Evolutionary conservation across 30 jellyfish, hydroid and myxozoan species (phyloP), one percentile per base, ranked within the genome.

Genomic region (Aurelia sp.): DNA sequence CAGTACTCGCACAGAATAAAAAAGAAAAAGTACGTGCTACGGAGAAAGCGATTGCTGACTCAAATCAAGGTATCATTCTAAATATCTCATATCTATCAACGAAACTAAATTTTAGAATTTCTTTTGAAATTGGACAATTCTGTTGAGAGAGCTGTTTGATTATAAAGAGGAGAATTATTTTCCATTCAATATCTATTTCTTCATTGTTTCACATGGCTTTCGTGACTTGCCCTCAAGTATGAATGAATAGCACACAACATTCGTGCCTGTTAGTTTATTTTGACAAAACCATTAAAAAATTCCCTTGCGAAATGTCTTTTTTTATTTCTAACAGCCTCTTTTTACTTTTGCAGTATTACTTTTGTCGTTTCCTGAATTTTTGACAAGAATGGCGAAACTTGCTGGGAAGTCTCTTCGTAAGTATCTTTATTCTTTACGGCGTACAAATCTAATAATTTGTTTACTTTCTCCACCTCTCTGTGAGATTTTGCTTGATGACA

Each of bases 1-100:
- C 7, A 93, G 98, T 93, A 44, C 38, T 93, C 22, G 97, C 98
- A 6, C 97, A 84, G 63, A 97, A 93, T 78, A 88, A 88, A 69
- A 96, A 93, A 61, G 97, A 88, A 48, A 78, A 87, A 51, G 84
- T 33, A 16, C 87, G 98, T 31, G 91, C 91, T 11, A 33, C 51
- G 3, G 98, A 93, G 89, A 93, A 83, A 71, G 82, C 97, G 35
- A 78, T 81, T 11, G 98, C 97, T 9, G 98, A 93, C 74, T 53
- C 90, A 22, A 93, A 93, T 76, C 98, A 93, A 88, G 98, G 98
- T 91, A 16, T 61, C 18, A 4, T 44, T 76, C 4, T 58, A 62
- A 58, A 16, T 11, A 16, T 4, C 13, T 9, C 69, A 59, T 44
- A 44, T 44, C 33, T 27, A 0, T 27, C 33, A 2, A 2, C 33